Evolutionary conservation across 1,140 invertebrate genomes (phyloP).

Genomic region (Heliconius himera): DNA sequence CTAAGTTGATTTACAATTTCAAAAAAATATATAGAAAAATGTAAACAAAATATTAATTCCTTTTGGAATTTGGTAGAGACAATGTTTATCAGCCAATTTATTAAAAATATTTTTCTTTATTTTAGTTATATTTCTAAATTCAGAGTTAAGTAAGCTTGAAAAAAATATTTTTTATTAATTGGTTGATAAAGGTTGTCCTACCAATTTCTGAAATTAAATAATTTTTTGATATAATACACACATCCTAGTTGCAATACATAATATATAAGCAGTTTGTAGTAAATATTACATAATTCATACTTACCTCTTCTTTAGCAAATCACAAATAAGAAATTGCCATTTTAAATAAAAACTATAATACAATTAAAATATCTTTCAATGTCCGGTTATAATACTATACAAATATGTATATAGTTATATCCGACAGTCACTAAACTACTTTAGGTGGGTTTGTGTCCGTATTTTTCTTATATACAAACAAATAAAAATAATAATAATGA

Average conservation of each 20-base stretch:
- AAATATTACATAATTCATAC: neutral
- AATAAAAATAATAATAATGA: constrained; percentile 36
- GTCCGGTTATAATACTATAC: constrained; percentile 36
- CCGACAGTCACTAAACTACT: constrained; percentile 62
- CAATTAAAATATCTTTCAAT: constrained; percentile 24
- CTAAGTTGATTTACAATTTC: constrained; percentile 11
- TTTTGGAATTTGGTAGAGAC: too few relatives aligned
- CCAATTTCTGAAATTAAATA: too few relatives aligned
- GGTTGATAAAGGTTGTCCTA: too few relatives aligned
- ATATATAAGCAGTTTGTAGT: neutral
- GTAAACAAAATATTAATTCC: too few relatives aligned
- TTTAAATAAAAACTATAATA: constrained; percentile 1
- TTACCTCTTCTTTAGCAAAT: neutral
- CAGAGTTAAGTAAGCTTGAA: too few relatives aligned
- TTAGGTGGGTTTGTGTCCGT: constrained; percentile 78
- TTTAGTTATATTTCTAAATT: neutral
- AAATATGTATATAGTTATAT: constrained; percentile 41
- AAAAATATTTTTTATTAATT: too few relatives aligned
- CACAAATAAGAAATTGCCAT: neutral
- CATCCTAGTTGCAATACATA: neutral
- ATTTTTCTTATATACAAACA: constrained; percentile 62
- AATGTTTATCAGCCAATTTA: neutral
- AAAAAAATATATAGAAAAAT: neutral
- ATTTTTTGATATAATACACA: neutral
- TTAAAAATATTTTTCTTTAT: neutral